A percentile compares a stretch with the other conserved stretches of the same genome.
These are phyloP conservation scores for Anadara kagoshimensis DNA, from an alignment of 1,140 invertebrate species.

Conservation along the genomic window DNA sequence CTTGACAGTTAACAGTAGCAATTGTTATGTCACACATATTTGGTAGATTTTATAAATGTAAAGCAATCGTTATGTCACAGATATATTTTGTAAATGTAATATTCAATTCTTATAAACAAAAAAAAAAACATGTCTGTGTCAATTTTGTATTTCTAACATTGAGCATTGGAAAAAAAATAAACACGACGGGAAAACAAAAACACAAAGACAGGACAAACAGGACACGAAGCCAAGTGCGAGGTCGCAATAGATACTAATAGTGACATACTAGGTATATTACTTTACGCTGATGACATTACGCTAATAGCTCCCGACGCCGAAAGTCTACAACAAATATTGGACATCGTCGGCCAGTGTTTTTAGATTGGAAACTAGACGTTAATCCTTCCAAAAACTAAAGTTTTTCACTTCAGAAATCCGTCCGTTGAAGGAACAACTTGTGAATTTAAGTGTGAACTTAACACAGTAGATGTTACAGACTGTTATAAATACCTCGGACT, in stretches of 20 bases:
- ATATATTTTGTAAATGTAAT: neutral
- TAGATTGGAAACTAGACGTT: neutral
- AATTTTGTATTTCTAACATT: neutral
- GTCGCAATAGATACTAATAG: constrained; percentile 7
- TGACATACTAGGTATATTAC: constrained; percentile 1
- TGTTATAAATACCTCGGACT: constrained; percentile 23
- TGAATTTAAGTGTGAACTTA: constrained; percentile 1
- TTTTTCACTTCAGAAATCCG: constrained; percentile 11
- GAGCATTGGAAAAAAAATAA: too few relatives aligned
- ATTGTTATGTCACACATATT: constrained; percentile 6
- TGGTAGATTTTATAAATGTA: too few relatives aligned
- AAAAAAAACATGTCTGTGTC: neutral
- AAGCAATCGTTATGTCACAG: neutral
- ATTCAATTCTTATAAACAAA: constrained; percentile 1
- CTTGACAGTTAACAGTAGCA: neutral
- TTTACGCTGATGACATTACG: constrained; percentile 16
- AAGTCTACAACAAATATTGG: constrained; percentile 4
- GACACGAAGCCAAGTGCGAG: neutral
- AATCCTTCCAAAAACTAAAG: constrained; percentile 18
- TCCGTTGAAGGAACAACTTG: neutral
- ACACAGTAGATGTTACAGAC: constrained; percentile 9
- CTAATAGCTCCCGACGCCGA: constrained; percentile 2
- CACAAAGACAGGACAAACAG: neutral
- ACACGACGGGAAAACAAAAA: too few relatives aligned
- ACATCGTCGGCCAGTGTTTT: constrained; percentile 19